phyloP scores from a whole-genome alignment of 1,140 invertebrate genomes.

The Caenorhabditis latens region DNA sequence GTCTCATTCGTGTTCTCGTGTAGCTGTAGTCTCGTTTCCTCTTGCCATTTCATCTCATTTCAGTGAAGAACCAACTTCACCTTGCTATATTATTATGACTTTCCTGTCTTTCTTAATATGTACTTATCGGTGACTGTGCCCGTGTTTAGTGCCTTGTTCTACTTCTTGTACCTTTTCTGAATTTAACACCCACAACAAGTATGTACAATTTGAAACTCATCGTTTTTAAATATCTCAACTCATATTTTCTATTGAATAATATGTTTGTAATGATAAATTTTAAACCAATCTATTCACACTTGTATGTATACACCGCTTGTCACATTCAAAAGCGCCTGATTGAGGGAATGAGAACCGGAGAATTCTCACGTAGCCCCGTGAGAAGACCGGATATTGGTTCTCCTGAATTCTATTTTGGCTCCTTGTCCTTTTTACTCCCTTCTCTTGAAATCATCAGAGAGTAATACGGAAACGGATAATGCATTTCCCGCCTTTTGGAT shows the following conservation, averaged over 20 bases:
- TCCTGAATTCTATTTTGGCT: background rate
- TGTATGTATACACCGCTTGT: background rate
- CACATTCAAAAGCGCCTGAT: conserved; percentile 10
- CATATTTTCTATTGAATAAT: conserved; percentile 18
- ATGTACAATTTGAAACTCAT: conserved; percentile 12
- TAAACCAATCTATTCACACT: background rate
- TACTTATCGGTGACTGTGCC: conserved; percentile 12
- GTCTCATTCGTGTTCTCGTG: conserved; percentile 10
- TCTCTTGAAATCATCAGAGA: conserved; percentile 34
- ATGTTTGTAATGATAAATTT: conserved; percentile 22
- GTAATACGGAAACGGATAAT: conserved; percentile 41
- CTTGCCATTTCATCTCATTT: conserved; percentile 39
- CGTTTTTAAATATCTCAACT: background rate
- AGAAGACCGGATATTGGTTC: conserved; percentile 5
- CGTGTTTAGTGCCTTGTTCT: background rate
- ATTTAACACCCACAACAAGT: background rate
- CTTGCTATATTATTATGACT: background rate
- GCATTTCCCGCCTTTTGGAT: conserved; percentile 2
- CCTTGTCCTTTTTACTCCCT: background rate
- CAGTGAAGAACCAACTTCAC: conserved; percentile 7
- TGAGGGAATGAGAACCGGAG: background rate
- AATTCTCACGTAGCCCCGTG: conserved; percentile 23
- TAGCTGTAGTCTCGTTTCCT: background rate
- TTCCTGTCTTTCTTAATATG: conserved; percentile 40
- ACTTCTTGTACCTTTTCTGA: conserved; percentile 6